Percentiles rank a stretch among this genome's conserved stretches.
Conservation (phyloP, 2,113 vertebrate species). For the Crotalus helleri region DNA sequence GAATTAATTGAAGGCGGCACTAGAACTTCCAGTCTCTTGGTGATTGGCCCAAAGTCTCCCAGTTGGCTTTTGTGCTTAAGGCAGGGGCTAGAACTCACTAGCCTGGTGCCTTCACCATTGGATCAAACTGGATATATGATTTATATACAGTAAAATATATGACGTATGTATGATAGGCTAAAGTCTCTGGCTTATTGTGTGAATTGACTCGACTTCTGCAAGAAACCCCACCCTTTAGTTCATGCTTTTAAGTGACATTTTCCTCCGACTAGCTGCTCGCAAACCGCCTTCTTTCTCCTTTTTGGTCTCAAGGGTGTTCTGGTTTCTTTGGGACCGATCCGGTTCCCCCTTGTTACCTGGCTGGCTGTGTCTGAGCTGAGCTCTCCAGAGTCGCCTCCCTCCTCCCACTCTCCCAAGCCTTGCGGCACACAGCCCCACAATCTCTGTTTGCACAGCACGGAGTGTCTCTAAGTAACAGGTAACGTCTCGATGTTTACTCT, state of each 20-base stretch:
- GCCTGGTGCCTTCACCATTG: too few relatives aligned
- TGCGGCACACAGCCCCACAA: not conserved
- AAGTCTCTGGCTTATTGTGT: not conserved
- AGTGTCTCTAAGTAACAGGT: not conserved
- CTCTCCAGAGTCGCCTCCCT: not conserved
- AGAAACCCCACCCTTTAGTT: not conserved
- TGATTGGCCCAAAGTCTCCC: not conserved
- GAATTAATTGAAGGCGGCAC: not conserved
- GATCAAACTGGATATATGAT: not conserved
- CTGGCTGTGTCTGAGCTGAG: not conserved
- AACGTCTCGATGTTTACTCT: not conserved
- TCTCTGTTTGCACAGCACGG: not conserved
- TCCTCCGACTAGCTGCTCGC: not conserved
- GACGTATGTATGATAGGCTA: too few relatives aligned
- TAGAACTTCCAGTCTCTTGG: not conserved
- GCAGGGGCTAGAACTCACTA: not conserved
- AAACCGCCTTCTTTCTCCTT: not conserved
- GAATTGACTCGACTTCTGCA: not conserved
- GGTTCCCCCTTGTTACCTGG: not conserved
- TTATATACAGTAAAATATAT: not conserved
- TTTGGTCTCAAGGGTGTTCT: fast-evolving
- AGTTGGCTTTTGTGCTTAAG: not conserved
- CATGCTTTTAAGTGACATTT: not conserved
- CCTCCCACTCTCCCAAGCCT: not conserved
- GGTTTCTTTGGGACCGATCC: not conserved